These are phyloP conservation scores for Leptocoma aspasia DNA, from an alignment of 2,113 vertebrate genomes.

Conservation along the genomic window DNA sequence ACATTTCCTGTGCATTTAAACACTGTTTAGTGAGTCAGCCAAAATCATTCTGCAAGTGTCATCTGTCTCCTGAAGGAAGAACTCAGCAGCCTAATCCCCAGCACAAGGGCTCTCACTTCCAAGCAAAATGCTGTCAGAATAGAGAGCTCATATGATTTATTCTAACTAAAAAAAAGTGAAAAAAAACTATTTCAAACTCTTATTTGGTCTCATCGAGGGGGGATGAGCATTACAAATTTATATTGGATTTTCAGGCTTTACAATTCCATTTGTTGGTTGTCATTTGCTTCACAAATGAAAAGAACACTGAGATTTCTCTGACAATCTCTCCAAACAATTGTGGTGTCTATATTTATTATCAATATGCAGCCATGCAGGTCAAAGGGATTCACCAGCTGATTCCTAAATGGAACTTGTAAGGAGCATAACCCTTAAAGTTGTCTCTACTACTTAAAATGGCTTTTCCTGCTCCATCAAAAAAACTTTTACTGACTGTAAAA, in stretches of 20 bases:
- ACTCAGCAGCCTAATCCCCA: not conserved
- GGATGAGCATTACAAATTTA: not conserved
- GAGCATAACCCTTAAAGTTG: not conserved
- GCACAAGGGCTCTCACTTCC: not conserved
- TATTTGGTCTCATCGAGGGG: conserved; percentile 27
- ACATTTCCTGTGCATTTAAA: conserved; percentile 25
- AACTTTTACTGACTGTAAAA: not conserved
- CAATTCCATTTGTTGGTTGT: conserved; percentile 48
- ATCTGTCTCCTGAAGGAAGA: not conserved
- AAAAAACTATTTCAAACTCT: not conserved
- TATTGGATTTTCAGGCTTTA: conserved; percentile 56
- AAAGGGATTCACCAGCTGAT: not conserved
- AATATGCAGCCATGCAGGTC: not conserved
- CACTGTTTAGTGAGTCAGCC: conserved; percentile 5
- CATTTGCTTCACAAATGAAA: conserved; percentile 60
- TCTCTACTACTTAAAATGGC: not conserved
- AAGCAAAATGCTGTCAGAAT: not conserved
- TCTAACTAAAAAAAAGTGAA: not conserved
- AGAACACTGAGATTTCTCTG: not conserved
- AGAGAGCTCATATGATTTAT: not conserved
- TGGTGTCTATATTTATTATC: not conserved
- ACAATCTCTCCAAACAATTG: not conserved
- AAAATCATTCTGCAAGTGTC: not conserved
- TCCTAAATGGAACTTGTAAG: not conserved
- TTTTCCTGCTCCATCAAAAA: not conserved